Percentiles rank a stretch among this genome's conserved stretches.
Conservation (phyloP, 2,888 invertebrate genomes). For the Biston betularia region DNA sequence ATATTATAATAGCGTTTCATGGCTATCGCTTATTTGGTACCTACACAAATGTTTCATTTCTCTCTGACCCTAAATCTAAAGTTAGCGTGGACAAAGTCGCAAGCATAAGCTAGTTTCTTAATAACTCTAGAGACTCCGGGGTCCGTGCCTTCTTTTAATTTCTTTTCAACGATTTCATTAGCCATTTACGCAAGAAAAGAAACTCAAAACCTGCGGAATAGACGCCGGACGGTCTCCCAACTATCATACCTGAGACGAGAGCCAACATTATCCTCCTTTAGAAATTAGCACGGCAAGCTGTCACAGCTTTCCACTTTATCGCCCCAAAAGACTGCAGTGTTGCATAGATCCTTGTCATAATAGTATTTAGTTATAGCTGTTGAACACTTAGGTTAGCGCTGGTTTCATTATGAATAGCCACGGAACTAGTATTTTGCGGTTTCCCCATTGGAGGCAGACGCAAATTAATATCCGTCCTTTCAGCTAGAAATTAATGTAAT, state of each 20-base stretch:
- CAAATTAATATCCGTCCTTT: slow-evolving; percentile 84
- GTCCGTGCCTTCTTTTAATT: too few species aligned
- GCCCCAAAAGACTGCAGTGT: neutral
- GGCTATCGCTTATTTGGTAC: too few species aligned
- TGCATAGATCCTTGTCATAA: slow-evolving; percentile 51
- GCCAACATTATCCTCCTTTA: slow-evolving; percentile 7
- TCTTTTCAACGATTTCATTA: too few species aligned
- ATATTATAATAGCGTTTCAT: too few species aligned
- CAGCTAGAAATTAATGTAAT: slow-evolving; percentile 85
- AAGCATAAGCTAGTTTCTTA: too few species aligned
- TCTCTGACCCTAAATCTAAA: too few species aligned
- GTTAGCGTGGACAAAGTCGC: too few species aligned
- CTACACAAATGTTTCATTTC: too few species aligned
- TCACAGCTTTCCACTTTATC: slow-evolving; percentile 24
- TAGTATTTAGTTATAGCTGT: slow-evolving; percentile 79
- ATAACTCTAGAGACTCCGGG: too few species aligned
- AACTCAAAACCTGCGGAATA: too few species aligned
- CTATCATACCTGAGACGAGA: neutral
- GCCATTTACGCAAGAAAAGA: too few species aligned
- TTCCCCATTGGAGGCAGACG: slow-evolving; percentile 77
- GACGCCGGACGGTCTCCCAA: too few species aligned
- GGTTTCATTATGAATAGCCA: slow-evolving; percentile 85
- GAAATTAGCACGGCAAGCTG: neutral
- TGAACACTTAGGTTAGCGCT: slow-evolving; percentile 81
- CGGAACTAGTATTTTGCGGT: slow-evolving; percentile 85